Conservation (phyloP, 2,888 invertebrate genomes). For the Pristionchus arcanus region DNA sequence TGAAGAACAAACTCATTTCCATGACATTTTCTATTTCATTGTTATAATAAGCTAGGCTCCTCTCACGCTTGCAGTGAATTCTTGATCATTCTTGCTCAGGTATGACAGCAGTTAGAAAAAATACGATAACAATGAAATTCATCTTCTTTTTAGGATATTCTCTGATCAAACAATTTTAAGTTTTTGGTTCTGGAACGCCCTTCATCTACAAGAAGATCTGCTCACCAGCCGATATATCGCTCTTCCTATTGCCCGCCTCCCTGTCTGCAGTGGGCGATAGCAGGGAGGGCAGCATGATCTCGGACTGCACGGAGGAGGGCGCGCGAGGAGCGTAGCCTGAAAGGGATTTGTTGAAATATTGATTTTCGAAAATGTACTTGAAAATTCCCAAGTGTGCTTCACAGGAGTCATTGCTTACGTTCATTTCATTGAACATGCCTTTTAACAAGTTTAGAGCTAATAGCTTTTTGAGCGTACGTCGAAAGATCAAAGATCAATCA, state of each 20-base stretch:
- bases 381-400: too few relatives aligned
- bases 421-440: too few relatives aligned
- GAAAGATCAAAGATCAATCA: neutral
- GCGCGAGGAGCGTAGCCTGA: neutral
- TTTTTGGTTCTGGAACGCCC: too few relatives aligned
- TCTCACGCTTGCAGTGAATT: too few relatives aligned
- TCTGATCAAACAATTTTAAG: too few relatives aligned
- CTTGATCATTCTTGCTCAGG: too few relatives aligned
- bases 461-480: neutral
- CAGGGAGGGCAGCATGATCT: neutral
- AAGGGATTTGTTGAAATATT: neutral
- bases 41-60: too few relatives aligned
- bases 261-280: neutral
- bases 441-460: neutral
- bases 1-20: neutral
- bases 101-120: too few relatives aligned
- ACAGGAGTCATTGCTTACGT: too few relatives aligned
- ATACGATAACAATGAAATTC: too few relatives aligned
- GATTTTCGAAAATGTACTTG: neutral
- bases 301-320: neutral
- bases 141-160: too few relatives aligned
- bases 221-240: slow-evolving; percentile 21
- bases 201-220: neutral
- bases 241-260: slow-evolving; percentile 24
- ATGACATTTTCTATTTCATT: too few relatives aligned